Percentiles rank a stretch among this genome's conserved stretches.
These are phyloP conservation scores for Spodoptera picta DNA, from an alignment of 2,888 invertebrate genomes.

Conservation along the genomic window DNA sequence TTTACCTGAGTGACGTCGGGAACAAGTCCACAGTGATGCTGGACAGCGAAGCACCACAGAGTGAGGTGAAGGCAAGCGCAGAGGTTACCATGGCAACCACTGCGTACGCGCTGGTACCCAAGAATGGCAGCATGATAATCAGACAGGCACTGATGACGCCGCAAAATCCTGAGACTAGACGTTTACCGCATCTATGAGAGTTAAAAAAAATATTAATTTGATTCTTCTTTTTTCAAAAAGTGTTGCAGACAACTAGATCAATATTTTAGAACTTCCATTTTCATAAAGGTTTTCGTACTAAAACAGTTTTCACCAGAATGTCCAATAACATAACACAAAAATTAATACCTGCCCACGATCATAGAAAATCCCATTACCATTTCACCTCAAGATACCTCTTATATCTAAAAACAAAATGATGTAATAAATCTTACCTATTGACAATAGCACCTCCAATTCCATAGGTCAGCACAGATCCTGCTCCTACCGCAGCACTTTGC, in stretches of 20 bases:
- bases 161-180: slow-evolving; percentile 74
- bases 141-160: slow-evolving; percentile 82
- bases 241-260: too few relatives aligned
- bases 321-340: too few relatives aligned
- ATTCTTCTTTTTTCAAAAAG: too few relatives aligned
- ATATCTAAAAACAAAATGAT: too few relatives aligned
- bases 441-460: slow-evolving; percentile 85
- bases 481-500: slow-evolving; percentile 91
- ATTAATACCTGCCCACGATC: too few relatives aligned
- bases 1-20: slow-evolving; percentile 90
- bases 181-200: slow-evolving; percentile 77
- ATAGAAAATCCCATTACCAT: too few relatives aligned
- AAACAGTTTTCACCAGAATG: too few relatives aligned
- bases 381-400: too few relatives aligned
- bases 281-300: too few relatives aligned
- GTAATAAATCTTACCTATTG: slow-evolving; percentile 67
- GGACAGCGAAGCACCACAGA: slow-evolving; percentile 89
- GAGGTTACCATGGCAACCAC: slow-evolving; percentile 88
- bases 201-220: too few relatives aligned
- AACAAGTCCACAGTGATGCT: slow-evolving; percentile 90
- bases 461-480: slow-evolving; percentile 90
- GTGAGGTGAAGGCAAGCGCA: slow-evolving; percentile 86
- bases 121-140: slow-evolving; percentile 87
- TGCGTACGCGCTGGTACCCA: slow-evolving; percentile 83
- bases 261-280: too few relatives aligned